Evolutionary conservation across 2,888 invertebrate genomes (phyloP).

Genomic region (Pristionchus exspectatus): DNA sequence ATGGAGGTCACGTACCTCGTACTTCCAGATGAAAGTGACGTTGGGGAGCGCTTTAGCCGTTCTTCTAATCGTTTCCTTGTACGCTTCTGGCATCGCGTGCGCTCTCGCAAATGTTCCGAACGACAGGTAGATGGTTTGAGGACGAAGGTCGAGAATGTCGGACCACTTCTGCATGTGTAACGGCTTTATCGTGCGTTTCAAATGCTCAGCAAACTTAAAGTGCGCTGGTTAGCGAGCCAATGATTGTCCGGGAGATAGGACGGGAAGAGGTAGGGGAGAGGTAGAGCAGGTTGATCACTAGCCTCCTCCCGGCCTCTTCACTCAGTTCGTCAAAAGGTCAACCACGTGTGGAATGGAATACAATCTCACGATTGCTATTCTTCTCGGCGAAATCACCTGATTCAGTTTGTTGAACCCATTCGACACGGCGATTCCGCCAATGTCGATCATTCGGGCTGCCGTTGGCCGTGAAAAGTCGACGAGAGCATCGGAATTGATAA

Average conservation of each 20-base stretch:
- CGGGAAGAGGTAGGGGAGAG: no score
- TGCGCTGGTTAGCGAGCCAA: not conserved
- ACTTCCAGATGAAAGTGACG: conserved; percentile 50
- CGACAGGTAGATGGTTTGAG: conserved; percentile 11
- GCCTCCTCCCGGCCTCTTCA: no score
- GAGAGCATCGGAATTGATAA: conserved; percentile 36
- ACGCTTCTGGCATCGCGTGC: not conserved
- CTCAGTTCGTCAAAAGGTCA: no score
- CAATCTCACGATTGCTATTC: no score
- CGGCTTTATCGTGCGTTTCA: no score
- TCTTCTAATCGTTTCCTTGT: not conserved
- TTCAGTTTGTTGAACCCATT: not conserved
- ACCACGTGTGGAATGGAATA: no score
- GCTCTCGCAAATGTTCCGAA: conserved; percentile 14
- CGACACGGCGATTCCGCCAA: conserved; percentile 39
- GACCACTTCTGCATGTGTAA: conserved; percentile 9
- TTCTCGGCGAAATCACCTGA: no score
- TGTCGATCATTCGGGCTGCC: not conserved
- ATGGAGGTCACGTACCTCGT: not conserved
- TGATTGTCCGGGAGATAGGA: no score
- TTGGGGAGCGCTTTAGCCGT: not conserved
- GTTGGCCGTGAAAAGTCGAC: conserved; percentile 20
- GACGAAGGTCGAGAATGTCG: not conserved
- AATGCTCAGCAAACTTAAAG: no score
- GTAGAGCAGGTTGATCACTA: no score